Conservation (phyloP, 2,113 vertebrate species). For the Leptobrachium ailaonicum region DNA sequence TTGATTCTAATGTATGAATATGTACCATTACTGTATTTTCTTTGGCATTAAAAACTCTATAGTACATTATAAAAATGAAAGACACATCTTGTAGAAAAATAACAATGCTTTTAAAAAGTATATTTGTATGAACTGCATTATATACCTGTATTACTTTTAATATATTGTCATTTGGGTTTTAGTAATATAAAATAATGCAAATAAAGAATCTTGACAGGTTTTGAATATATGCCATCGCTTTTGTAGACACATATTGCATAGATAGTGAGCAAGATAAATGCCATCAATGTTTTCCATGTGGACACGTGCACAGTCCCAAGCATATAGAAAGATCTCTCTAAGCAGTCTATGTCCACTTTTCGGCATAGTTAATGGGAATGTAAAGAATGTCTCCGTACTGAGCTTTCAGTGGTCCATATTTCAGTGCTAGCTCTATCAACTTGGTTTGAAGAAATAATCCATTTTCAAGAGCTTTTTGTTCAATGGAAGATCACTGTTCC, state of each 20-base stretch:
- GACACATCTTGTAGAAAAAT: constrained; percentile 83
- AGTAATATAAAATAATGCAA: constrained; percentile 49
- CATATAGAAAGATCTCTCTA: neutral
- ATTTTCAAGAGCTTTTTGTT: constrained; percentile 56
- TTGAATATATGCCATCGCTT: constrained; percentile 17
- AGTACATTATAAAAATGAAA: constrained; percentile 65
- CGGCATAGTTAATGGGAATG: constrained; percentile 14
- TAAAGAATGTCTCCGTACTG: constrained; percentile 40
- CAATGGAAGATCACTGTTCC: constrained; percentile 39
- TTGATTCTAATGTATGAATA: constrained; percentile 65
- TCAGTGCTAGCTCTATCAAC: constrained; percentile 60
- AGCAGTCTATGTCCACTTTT: constrained; percentile 20
- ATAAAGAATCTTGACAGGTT: neutral
- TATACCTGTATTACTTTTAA: constrained; percentile 66
- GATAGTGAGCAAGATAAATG: constrained; percentile 3
- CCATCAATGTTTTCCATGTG: constrained; percentile 28
- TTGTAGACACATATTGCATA: constrained; percentile 23
- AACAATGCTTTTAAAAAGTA: constrained; percentile 79
- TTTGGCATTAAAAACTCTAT: constrained; percentile 71
- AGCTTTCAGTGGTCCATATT: constrained; percentile 58
- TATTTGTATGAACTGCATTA: constrained; percentile 74
- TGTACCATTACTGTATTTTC: constrained; percentile 67
- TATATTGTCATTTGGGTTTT: constrained; percentile 65
- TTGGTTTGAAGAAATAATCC: constrained; percentile 53
- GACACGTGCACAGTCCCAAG: constrained; percentile 4